Base-by-base conservation (phyloP, 2,888 invertebrate species). In the Papilio elwesi region DNA sequence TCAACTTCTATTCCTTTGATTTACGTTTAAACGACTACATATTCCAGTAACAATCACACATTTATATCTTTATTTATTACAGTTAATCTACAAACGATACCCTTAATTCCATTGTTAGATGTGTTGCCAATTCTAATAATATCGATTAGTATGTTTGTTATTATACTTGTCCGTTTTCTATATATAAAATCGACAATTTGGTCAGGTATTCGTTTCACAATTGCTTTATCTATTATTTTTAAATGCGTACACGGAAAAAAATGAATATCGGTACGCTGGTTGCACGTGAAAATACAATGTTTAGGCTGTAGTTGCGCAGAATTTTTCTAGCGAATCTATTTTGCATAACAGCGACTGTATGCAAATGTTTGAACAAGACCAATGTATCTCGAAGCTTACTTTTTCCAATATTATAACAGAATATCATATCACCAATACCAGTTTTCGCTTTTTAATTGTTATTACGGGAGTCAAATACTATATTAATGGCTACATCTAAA, bases 271-370 rank as follows among this genome's bases (percentile, higher is more conserved):
- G 62, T 72, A 65, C 70, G 38, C 59, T 52, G 57, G 71, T 70
- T 68, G 16, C 74, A 74, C 71, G 74, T 73, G 74, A 75, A 75
- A 78, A 78, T 74, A 76, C 73, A 74, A 76, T 76, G 77, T 77
- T 77, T 75, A 75, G 76, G 71, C 52, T 65, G 68, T 49, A 73
- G 75, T 75, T 64, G 74, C 66, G 65, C 68, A 73, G 67, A 74
- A 75, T 76, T 74, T 77, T 76, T 73, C 72, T 75, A 66, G 55
- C 15, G 57, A 53, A 66, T 47, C 59, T 69, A 76, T 78, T 62
- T 79, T 77, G 76, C 77, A 77, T 76, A 76, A 73, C 74, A 71
- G 75, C 74, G 53, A 62, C 68, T 67, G 71, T 66, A 74, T 73
- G 75, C 75, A 75, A 77, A 74, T 76, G 63, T 68, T 69, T 43